Evolutionary conservation across 2,113 vertebrate genomes (phyloP).

Genomic region (Eurypyga helias): DNA sequence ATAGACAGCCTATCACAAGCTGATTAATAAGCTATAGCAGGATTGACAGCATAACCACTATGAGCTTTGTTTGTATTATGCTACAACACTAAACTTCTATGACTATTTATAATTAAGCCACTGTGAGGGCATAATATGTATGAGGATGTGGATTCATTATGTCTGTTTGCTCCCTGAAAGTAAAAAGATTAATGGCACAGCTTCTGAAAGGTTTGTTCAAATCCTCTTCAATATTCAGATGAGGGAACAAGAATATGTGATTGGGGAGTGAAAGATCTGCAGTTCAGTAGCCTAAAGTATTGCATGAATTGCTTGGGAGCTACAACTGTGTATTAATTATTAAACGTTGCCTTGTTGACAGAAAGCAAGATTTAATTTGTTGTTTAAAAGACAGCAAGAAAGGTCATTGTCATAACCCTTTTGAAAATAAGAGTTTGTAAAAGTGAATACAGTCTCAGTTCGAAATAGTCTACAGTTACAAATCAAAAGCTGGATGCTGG

Average conservation of each 20-base stretch:
- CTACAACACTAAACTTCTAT: not conserved
- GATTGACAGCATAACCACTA: not conserved
- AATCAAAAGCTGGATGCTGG: not conserved
- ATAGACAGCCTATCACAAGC: not conserved
- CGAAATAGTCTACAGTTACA: not conserved
- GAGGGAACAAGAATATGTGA: not conserved
- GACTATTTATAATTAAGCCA: slow-evolving; percentile 6
- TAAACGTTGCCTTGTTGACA: not conserved
- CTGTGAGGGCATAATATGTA: not conserved
- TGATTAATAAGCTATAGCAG: not conserved
- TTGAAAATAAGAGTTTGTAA: not conserved
- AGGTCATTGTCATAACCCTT: not conserved
- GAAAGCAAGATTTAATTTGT: not conserved
- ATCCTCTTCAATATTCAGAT: not conserved
- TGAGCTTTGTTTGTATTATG: not conserved
- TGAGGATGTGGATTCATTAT: not conserved
- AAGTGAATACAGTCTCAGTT: not conserved
- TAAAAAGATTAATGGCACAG: not conserved
- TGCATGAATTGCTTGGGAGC: not conserved
- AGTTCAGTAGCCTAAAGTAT: not conserved
- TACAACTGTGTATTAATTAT: not conserved
- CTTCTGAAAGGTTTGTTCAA: not conserved
- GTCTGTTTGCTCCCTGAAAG: not conserved
- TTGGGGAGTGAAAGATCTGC: not conserved
- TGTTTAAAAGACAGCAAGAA: not conserved